These are phyloP conservation scores for Drosophila trapezifrons DNA, from an alignment of 1,140 invertebrate species.

Conservation along the genomic window DNA sequence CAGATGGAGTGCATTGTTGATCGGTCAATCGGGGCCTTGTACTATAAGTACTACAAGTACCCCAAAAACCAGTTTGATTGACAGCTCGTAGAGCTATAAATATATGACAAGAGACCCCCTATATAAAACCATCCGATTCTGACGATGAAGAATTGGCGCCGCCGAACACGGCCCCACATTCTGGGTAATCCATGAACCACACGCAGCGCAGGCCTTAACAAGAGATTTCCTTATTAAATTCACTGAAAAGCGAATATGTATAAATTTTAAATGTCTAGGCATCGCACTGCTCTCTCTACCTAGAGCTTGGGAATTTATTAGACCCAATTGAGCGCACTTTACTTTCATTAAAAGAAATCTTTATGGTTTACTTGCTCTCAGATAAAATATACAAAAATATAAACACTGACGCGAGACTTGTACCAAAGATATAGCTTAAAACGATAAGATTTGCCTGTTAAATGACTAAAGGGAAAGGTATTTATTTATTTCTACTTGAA, in stretches of 20 bases:
- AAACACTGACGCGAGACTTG: constrained; percentile 10
- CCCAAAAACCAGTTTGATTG: constrained; percentile 43
- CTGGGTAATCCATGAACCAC: neutral
- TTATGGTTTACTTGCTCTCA: constrained; percentile 52
- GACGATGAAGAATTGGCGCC: constrained; percentile 7
- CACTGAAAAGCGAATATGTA: constrained; percentile 44
- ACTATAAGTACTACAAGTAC: constrained; percentile 21
- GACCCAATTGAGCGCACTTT: constrained; percentile 70
- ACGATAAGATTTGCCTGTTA: constrained; percentile 32
- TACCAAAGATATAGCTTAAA: constrained; percentile 28
- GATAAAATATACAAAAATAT: constrained; percentile 47
- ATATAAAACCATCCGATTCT: constrained; percentile 27
- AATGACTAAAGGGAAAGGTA: constrained; percentile 14
- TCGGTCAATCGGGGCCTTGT: constrained; percentile 19
- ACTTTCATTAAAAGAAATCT: constrained; percentile 74
- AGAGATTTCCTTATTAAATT: constrained; percentile 80
- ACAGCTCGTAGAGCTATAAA: constrained; percentile 48
- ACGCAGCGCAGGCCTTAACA: constrained; percentile 56
- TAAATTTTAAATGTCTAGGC: constrained; percentile 46
- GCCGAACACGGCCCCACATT: constrained; percentile 25
- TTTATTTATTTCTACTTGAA: neutral
- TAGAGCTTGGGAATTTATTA: constrained; percentile 61
- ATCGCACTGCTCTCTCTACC: constrained; percentile 11
- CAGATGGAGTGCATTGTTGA: constrained; percentile 57
- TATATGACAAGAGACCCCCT: constrained; percentile 2